phyloP scores from a whole-genome alignment of 2,888 invertebrate genomes.

The Lasius platythorax region DNA sequence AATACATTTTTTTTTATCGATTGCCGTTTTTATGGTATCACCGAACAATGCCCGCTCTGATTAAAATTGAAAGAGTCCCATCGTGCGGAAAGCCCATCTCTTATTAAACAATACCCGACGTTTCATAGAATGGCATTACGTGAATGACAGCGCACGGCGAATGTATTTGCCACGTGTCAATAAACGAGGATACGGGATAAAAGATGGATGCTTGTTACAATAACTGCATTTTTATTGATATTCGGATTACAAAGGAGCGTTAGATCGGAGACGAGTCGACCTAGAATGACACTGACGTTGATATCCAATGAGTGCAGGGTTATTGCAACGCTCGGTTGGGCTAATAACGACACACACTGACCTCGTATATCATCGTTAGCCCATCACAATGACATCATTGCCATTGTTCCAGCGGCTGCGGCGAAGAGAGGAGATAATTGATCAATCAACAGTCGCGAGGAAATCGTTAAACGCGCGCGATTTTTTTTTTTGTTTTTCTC shows the following conservation, averaged over 20 bases:
- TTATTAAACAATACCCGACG: slow-evolving; percentile 35
- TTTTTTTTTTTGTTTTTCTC: no score
- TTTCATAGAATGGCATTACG: background rate
- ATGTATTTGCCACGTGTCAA: slow-evolving; percentile 32
- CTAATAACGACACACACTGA: slow-evolving; percentile 32
- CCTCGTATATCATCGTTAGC: slow-evolving; percentile 40
- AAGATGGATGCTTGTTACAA: slow-evolving; percentile 22
- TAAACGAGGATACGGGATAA: slow-evolving; percentile 26
- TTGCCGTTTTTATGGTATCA: background rate
- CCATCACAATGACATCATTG: slow-evolving; percentile 20
- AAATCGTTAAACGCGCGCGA: background rate
- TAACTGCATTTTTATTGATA: slow-evolving; percentile 41
- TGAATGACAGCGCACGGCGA: slow-evolving; percentile 3
- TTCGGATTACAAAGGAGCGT: slow-evolving; percentile 26
- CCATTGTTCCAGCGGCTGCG: slow-evolving; percentile 13
- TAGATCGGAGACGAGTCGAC: slow-evolving; percentile 19
- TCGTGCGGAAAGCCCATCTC: slow-evolving; percentile 1
- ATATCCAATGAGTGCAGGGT: slow-evolving; percentile 24
- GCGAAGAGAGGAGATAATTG: slow-evolving; percentile 17
- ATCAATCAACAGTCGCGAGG: slow-evolving; percentile 32
- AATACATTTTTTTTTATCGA: background rate
- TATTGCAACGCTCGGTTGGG: slow-evolving; percentile 25
- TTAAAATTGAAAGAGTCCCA: slow-evolving; percentile 22
- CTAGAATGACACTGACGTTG: slow-evolving; percentile 17
- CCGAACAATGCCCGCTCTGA: background rate